Evolutionary conservation across 2,888 invertebrate species (phyloP).

Genomic region (Limenitis camilla): DNA sequence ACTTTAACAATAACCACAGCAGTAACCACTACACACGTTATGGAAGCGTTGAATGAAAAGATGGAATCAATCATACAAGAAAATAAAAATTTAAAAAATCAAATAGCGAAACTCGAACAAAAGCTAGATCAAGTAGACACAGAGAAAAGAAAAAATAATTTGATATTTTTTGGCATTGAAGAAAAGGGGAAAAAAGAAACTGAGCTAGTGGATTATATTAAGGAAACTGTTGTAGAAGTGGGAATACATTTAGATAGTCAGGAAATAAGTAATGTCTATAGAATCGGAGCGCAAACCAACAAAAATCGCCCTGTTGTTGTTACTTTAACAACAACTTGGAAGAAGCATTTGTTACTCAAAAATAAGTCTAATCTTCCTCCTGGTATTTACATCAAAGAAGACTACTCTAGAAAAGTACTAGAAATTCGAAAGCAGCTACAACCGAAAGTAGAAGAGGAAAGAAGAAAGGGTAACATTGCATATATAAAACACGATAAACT

Average conservation of each 20-base stretch:
- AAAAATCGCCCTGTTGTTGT: conserved; percentile 15
- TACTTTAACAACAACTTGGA: too few relatives aligned
- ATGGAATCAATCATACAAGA: conserved; percentile 15
- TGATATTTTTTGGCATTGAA: conserved; percentile 17
- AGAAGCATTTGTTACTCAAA: too few relatives aligned
- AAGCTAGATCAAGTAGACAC: conserved; percentile 17
- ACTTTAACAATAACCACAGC: conserved; percentile 11
- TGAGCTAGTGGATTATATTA: conserved; percentile 14
- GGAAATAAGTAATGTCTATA: conserved; percentile 12
- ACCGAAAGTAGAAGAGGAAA: too few relatives aligned
- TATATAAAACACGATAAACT: too few relatives aligned
- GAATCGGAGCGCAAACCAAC: conserved; percentile 6
- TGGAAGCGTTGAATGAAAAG: conserved; percentile 13
- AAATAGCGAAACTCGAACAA: conserved; percentile 20
- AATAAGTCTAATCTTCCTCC: too few relatives aligned
- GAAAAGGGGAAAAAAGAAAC: conserved; percentile 5
- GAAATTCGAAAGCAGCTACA: too few relatives aligned
- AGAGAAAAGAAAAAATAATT: conserved; percentile 17
- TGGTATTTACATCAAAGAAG: too few relatives aligned
- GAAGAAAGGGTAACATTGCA: too few relatives aligned
- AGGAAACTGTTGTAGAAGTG: conserved; percentile 5
- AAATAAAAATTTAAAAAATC: conserved; percentile 19
- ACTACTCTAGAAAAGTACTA: too few relatives aligned
- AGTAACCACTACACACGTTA: conserved; percentile 14
- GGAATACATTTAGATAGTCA: conserved; percentile 7